phyloP scores from a whole-genome alignment of 2,797 vertebrate genomes.

The Takifugu ocellatus region DNA sequence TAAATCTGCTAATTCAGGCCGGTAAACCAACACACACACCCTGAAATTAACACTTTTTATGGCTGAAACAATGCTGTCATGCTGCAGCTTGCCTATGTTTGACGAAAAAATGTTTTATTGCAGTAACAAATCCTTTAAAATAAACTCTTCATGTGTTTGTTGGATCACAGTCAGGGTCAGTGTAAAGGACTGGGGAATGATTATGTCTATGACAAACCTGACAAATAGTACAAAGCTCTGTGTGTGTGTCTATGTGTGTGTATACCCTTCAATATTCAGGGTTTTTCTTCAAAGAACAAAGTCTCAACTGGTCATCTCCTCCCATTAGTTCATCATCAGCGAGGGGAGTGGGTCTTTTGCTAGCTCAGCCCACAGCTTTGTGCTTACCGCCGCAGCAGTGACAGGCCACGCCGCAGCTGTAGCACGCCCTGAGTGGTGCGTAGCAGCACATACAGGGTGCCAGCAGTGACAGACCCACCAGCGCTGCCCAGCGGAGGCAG shows the following conservation, averaged over 20 bases:
- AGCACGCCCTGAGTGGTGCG: conserved; percentile 87
- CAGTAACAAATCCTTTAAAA: too few species aligned
- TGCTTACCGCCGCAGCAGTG: conserved; percentile 92
- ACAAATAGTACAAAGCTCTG: too few species aligned
- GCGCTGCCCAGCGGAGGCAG: conserved; percentile 92
- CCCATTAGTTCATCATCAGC: not conserved
- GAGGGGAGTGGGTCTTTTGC: conserved; percentile 3
- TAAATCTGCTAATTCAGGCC: too few species aligned
- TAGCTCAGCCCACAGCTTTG: conserved; percentile 86
- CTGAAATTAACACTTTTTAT: not conserved
- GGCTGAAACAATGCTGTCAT: not conserved
- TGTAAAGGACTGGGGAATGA: too few species aligned
- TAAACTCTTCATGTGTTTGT: too few species aligned
- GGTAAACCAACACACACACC: not conserved
- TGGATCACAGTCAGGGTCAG: too few species aligned
- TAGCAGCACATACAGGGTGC: conserved; percentile 98
- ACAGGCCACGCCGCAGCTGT: conserved; percentile 89
- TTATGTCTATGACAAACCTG: too few species aligned
- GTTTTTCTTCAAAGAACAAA: too few species aligned
- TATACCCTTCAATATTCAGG: too few species aligned
- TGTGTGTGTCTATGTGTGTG: too few species aligned
- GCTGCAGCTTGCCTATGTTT: too few species aligned
- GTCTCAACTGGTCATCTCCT: not conserved
- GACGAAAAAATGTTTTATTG: too few species aligned
- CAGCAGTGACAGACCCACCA: conserved; percentile 89